These are phyloP conservation scores for Eumaeus atala DNA, from an alignment of 1,140 invertebrate species.

Conservation along the genomic window DNA sequence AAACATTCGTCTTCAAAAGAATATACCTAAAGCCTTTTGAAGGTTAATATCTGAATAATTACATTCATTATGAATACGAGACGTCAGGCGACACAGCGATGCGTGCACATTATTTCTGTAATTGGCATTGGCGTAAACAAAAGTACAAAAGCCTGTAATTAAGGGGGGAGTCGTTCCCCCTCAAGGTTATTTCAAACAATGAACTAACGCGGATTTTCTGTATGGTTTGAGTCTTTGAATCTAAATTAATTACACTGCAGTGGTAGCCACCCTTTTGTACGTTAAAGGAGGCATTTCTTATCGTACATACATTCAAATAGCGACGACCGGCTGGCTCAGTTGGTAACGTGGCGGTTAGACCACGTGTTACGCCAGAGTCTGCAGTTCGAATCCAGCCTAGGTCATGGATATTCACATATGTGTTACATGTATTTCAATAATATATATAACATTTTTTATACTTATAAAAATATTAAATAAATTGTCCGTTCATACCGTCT, in stretches of 20 bases:
- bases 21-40: too few relatives aligned
- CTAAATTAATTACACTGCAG: conserved; percentile 11
- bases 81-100: conserved; percentile 36
- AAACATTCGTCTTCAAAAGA: too few relatives aligned
- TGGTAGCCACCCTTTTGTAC: conserved; percentile 2
- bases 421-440: too few relatives aligned
- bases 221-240: conserved; percentile 13
- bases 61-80: conserved; percentile 36
- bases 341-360: too few relatives aligned
- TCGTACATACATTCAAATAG: conserved; percentile 4
- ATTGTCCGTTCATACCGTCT: too few relatives aligned
- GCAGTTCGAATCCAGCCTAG: too few relatives aligned
- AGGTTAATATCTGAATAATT: conserved; percentile 21
- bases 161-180: conserved; percentile 39
- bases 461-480: too few relatives aligned
- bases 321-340: background rate
- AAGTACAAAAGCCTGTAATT: conserved; percentile 54
- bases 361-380: too few relatives aligned
- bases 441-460: too few relatives aligned
- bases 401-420: too few relatives aligned
- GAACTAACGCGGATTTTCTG: conserved; percentile 13
- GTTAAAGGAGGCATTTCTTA: conserved; percentile 17
- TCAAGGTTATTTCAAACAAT: conserved; percentile 50
- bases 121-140: conserved; percentile 58
- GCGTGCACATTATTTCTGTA: conserved; percentile 57